Base-by-base conservation (phyloP, 2,797 vertebrate species). In the Pangasius macronema region DNA sequence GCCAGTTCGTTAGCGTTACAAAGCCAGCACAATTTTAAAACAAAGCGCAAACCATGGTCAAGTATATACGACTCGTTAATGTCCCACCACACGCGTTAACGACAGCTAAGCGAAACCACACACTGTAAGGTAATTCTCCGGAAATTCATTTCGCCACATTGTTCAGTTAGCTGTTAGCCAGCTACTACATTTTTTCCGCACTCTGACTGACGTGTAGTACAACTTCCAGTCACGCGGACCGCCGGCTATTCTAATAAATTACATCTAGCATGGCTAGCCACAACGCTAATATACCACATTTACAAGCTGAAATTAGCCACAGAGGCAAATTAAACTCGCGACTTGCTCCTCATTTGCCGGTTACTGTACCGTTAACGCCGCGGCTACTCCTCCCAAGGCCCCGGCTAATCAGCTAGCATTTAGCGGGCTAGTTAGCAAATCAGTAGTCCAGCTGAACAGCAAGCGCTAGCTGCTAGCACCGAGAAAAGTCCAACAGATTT, bases 351-450 rank as follows among this genome's bases (percentile, higher is more conserved):
- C 55, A 46, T 11, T 49, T 61, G 7, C 72, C 39, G 55, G 72
- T 33, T 73, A n/a, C 36, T 27, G 57, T 13, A 30, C 30, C 27
- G 16, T 53, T 55, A n/a, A 33, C 53, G 16, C 39, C 20, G 72
- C 16, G 20, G 33, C 87, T 73, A n/a, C 87, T 76, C 84, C 87
- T 88, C 87, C 87, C 77, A 88, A 88, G 87, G 87, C 84, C 87
- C 70, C 55, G 83, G 83, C 82, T 85, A 80, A 33, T 46, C 67
- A n/a, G 42, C 70, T 73, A 76, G 14, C 57, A 4, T 16, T 42
- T 72, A 85, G 42, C 77, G 16, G 13, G 36, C 39, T 10, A 83
- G 59, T 13, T 80, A 87, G 73, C 83, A 51, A 53, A 13, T 13
- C 53, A 3, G 81, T 27, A 2, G 22, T 27, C 7, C 75, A 18